A percentile compares a stretch with the other conserved stretches of the same genome.
Conservation (phyloP, 2,113 vertebrate species). For the Naja naja region DNA sequence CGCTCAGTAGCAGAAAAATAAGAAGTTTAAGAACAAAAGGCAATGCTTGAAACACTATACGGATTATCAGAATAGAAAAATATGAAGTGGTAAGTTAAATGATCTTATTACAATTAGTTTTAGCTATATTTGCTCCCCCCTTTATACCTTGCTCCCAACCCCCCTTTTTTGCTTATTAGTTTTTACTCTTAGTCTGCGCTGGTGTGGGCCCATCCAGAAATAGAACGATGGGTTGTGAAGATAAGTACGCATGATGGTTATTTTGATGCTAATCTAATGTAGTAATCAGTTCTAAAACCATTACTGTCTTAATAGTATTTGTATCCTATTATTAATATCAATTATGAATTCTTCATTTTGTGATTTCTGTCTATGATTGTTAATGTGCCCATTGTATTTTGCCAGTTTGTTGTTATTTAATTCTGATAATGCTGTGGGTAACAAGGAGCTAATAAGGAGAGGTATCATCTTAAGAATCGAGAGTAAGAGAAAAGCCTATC, state of each 20-base stretch:
- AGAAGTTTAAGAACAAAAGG: neutral
- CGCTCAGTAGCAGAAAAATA: neutral
- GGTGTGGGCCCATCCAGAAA: neutral
- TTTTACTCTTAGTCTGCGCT: neutral
- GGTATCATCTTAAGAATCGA: neutral
- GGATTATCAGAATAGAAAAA: neutral
- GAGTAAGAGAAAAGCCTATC: conserved; percentile 15
- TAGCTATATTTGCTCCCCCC: neutral
- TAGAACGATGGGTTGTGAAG: neutral
- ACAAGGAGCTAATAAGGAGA: neutral
- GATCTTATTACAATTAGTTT: neutral
- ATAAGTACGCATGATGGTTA: neutral
- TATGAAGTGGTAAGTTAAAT: neutral
- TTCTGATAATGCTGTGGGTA: neutral
- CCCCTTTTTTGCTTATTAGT: neutral
- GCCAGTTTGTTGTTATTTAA: neutral
- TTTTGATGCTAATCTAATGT: neutral
- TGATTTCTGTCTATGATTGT: neutral
- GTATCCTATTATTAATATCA: neutral
- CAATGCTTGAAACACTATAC: neutral
- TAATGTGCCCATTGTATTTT: neutral
- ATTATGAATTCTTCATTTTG: neutral
- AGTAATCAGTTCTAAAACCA: neutral
- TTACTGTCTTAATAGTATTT: neutral
- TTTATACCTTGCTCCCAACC: neutral